A percentile compares a stretch with the other conserved stretches of the same genome.
These are phyloP conservation scores for Steinernema hermaphroditum DNA, from an alignment of 2,888 invertebrate species.

Conservation along the genomic window DNA sequence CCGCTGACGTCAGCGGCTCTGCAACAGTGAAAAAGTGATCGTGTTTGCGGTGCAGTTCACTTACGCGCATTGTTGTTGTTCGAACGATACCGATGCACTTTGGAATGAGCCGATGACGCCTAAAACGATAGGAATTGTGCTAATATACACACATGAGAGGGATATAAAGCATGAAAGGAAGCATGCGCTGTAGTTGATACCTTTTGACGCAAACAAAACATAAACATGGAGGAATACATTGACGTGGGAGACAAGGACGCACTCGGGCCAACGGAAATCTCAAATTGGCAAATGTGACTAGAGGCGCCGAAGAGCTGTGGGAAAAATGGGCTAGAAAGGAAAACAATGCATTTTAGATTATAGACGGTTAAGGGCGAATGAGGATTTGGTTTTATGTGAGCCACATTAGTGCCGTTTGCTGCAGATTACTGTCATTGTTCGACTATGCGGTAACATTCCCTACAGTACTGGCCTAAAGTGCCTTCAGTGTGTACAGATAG, in stretches of 20 bases:
- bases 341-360: conserved; percentile 31
- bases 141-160: background rate
- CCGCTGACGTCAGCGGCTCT: conserved; percentile 10
- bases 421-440: background rate
- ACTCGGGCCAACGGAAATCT: conserved; percentile 12
- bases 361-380: background rate
- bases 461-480: no score
- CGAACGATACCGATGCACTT: conserved; percentile 25
- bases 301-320: conserved; percentile 9
- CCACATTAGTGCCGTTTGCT: background rate
- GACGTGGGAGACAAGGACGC: background rate
- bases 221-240: conserved; percentile 9
- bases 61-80: conserved; percentile 30
- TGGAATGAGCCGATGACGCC: background rate
- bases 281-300: conserved; percentile 20
- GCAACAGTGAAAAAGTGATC: background rate
- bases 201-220: conserved; percentile 2
- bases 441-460: no score
- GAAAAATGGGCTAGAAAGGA: background rate
- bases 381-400: conserved; percentile 1
- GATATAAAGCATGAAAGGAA: background rate
- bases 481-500: no score
- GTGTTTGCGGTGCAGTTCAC: background rate
- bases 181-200: background rate
- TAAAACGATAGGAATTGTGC: background rate